A percentile compares a stretch with the other conserved stretches of the same genome.
Evolutionary conservation across 2,797 vertebrate genomes (phyloP).

Genomic region (Botia almorhae): DNA sequence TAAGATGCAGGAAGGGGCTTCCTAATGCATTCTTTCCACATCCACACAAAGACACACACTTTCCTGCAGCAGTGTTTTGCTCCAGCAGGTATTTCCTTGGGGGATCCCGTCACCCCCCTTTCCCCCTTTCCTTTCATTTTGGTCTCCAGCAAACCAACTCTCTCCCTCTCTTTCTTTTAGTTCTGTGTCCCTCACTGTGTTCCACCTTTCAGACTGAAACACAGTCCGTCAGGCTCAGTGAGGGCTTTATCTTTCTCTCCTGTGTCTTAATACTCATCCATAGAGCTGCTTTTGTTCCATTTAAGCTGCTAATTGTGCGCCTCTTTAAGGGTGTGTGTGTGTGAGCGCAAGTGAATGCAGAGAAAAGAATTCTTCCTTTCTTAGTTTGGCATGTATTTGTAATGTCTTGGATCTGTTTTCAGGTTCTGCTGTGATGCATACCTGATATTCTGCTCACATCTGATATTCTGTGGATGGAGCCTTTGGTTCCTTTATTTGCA

Average conservation of each 20-base stretch:
- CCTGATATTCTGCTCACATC: neutral
- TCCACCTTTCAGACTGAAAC: conserved; percentile 17
- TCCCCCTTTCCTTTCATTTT: conserved; percentile 54
- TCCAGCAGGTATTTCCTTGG: conserved; percentile 60
- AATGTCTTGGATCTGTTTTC: neutral
- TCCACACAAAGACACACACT: conserved; percentile 27
- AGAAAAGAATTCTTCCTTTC: no score
- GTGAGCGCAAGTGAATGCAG: conserved; percentile 4
- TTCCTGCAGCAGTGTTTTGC: conserved; percentile 34
- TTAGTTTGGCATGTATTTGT: conserved; percentile 14
- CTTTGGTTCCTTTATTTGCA: neutral
- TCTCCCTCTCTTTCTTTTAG: conserved; percentile 51
- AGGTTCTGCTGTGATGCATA: neutral
- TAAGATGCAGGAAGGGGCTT: conserved; percentile 12
- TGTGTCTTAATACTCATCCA: conserved; percentile 36
- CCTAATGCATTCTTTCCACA: conserved; percentile 36
- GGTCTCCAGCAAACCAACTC: conserved; percentile 37
- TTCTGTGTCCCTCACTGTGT: conserved; percentile 34
- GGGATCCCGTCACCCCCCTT: conserved; percentile 51
- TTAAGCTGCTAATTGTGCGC: conserved; percentile 47
- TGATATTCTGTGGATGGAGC: neutral
- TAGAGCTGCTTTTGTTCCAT: conserved; percentile 49
- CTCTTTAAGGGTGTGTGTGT: conserved; percentile 36
- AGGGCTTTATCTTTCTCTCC: conserved; percentile 36
- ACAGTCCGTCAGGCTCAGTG: conserved; percentile 46